phyloP scores from a whole-genome alignment of 2,797 vertebrate species.

The Pristis pectinata region DNA sequence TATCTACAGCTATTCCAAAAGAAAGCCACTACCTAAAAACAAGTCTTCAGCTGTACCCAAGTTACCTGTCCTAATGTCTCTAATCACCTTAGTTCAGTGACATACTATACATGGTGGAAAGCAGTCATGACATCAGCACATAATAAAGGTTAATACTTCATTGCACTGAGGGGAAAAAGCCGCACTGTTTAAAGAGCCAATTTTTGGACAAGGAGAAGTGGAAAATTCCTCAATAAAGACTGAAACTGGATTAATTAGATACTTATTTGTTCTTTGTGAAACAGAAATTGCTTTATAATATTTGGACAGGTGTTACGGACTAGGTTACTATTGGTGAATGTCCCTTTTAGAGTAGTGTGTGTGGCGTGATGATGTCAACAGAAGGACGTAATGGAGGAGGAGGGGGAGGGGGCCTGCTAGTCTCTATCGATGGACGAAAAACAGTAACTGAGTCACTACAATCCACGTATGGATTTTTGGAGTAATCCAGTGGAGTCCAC shows the following conservation, averaged over 20 bases:
- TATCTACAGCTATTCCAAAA: background rate
- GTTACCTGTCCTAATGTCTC: background rate
- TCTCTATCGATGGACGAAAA: no score
- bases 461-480: no score
- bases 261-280: background rate
- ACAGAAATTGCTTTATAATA: background rate
- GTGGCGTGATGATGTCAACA: no score
- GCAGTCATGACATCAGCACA: background rate
- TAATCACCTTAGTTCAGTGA: background rate
- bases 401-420: no score
- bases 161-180: background rate
- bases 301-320: background rate
- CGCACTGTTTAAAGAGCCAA: background rate
- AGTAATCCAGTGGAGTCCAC: no score
- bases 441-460: no score
- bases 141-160: background rate
- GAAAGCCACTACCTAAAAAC: background rate
- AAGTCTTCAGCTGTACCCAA: background rate
- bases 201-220: background rate
- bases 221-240: background rate
- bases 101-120: background rate
- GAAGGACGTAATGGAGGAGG: no score
- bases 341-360: no score
- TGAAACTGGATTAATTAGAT: background rate
- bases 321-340: no score